Evolutionary conservation across 2,113 vertebrate species (phyloP), one percentile per base, ranked within the genome.

Genomic region (Corydoras maculifer): DNA sequence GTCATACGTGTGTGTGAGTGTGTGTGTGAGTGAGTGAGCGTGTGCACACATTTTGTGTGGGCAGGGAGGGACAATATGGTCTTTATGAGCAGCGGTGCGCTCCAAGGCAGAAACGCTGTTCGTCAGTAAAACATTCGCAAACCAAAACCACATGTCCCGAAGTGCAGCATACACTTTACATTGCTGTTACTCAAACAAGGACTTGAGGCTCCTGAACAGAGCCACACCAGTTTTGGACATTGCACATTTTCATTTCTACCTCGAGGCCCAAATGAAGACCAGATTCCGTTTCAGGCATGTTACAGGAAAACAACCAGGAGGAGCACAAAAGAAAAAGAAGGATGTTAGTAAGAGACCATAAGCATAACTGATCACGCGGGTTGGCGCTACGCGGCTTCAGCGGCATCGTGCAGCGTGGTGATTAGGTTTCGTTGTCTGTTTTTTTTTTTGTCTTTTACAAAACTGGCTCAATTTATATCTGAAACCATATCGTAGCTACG

Each of bases 21-120:
- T 65, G 62, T 72, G 70, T 78, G 65, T 64, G 68, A 50, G 59
- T 53, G 60, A 31, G 32, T 65, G 35, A 5, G 35, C 64, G 69
- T 60, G 61, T 68, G 35, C 63, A 43, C 74, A 65, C 65, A 73
- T 58, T 73, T 68, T 31, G 69, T 75, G 86, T 86, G 87, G 86
- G 86, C 87, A 88, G 79, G 70, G 74, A 70, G 80, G 86, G 87
- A 91, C 87, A 90, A 91, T 90, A 86, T 90, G 83, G 81, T 84
- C 88, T 91, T 91, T 91, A 90, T 91, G 84, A 84, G 83, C 77
- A 79, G 80, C 84, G 77, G 85, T 48, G 84, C 76, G 86, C 86
- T 89, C 82, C 78, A 76, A 88, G 86, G 84, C 88, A 89, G 86
- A 87, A 87, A 90, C 86, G 88, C 84, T 86, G 89, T 90, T 87